Base-by-base conservation (phyloP, 2,797 vertebrate genomes). In the Oreochromis grahami region DNA sequence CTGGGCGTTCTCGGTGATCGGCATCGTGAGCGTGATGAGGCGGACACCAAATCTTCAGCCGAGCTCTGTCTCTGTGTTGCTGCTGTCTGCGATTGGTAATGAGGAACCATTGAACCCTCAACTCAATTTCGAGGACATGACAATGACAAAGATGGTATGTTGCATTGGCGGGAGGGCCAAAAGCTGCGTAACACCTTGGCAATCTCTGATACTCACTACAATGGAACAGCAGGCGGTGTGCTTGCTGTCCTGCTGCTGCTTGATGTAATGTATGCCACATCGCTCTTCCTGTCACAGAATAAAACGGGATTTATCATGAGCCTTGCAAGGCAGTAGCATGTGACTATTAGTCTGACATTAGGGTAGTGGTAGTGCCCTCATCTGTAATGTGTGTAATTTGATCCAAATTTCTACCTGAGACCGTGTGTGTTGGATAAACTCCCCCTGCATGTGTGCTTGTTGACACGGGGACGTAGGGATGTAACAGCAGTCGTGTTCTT, bases 41-140 rank as follows among this genome's bases (percentile, higher is more conserved):
- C 50, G 77, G 60, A 82, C 65, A 51, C 24, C 65, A 70, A 76
- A 79, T 76, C 80, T 68, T 74, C 14, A 4, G 45, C 77, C 41
- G 14, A 32, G 24, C 78, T 36, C 72, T 26, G 32, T 76, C 83
- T 80, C 38, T 45, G 65, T 17, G 2, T 65, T 41, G 63, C 77
- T 83, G 53, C 82, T 79, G 45, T 83, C 82, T 86, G 41, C 78
- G 79, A 81, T 34, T 51, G 76, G 77, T 86, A 91, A 87, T 74
- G 32, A 93, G 84, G 58, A 87, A 88, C 72, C 53, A 79, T 80
- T 91, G 93, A 93, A 92, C 93, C 87, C 79, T 94, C 88, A 92
- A 90, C 94, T 93, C 92, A 92, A 94, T 95, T 92, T 92, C 85
- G 88, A 90, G 77, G 79, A 88, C 87, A 87, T 91, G 92, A 93